These are phyloP conservation scores for Tamandua tetradactyla DNA, from an alignment of 2,797 vertebrate genomes.

Conservation along the genomic window DNA sequence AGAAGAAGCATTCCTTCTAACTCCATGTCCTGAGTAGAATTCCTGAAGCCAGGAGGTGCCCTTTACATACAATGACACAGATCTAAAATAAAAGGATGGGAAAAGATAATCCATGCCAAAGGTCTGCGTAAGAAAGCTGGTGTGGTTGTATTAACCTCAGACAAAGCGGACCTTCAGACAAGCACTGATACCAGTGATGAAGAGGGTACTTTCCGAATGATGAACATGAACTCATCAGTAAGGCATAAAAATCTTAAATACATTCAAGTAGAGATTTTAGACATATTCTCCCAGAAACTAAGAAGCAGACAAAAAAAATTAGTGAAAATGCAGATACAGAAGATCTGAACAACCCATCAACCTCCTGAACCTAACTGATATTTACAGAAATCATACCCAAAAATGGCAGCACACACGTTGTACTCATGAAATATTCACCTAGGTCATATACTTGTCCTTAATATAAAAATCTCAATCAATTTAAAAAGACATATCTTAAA, in stretches of 20 bases:
- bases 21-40: background rate
- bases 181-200: background rate
- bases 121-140: background rate
- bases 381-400: background rate
- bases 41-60: background rate
- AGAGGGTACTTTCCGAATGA: background rate
- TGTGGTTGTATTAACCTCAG: background rate
- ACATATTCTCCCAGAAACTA: background rate
- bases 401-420: background rate
- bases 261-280: conserved; percentile 12
- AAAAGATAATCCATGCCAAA: background rate
- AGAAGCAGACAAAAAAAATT: background rate
- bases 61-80: background rate
- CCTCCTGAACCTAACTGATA: background rate
- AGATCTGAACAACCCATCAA: background rate
- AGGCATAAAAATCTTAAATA: background rate
- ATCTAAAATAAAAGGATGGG: background rate
- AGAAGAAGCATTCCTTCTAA: background rate
- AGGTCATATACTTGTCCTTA: background rate
- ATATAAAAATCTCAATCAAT: background rate
- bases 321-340: background rate
- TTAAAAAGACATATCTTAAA: background rate
- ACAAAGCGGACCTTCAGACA: background rate
- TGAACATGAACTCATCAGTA: background rate
- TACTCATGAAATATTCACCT: background rate